phyloP scores from a whole-genome alignment of 2,797 vertebrate species.

The Gymnothorax javanicus region DNA sequence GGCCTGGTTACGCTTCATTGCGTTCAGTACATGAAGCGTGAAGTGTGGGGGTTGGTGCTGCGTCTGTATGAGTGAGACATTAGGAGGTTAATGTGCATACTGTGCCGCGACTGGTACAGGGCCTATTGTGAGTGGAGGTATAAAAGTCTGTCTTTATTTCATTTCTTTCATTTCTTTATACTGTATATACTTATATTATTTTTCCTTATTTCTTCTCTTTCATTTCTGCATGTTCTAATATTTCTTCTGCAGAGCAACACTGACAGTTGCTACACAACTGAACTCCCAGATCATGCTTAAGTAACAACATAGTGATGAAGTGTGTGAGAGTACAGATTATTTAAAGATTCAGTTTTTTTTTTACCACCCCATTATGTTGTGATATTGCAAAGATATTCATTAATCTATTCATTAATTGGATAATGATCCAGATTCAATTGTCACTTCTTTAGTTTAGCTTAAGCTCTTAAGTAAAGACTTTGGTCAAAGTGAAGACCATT shows the following conservation, averaged over 20 bases:
- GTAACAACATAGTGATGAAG: not conserved
- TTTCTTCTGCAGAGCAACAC: not conserved
- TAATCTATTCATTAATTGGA: not conserved
- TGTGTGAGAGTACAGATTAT: not conserved
- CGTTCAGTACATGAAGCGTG: conserved; percentile 8
- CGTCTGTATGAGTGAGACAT: not conserved
- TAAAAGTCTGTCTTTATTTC: too few relatives aligned
- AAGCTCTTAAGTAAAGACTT: not conserved
- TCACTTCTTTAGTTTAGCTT: not conserved
- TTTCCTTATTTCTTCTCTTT: not conserved
- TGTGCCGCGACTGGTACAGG: not conserved
- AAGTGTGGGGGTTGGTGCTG: not conserved
- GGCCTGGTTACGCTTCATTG: not conserved
- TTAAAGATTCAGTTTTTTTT: not conserved
- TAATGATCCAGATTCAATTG: not conserved
- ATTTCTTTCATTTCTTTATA: not conserved
- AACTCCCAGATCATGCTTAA: not conserved
- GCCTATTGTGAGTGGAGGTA: not conserved
- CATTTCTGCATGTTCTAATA: not conserved
- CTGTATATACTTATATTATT: not conserved
- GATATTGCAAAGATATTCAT: not conserved
- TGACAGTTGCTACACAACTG: not conserved
- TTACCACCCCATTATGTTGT: not conserved
- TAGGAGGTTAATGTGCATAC: not conserved
- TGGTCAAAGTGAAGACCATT: too few relatives aligned